These are phyloP conservation scores for Drosophila yooni DNA, from an alignment of 2,888 invertebrate species.

Conservation along the genomic window DNA sequence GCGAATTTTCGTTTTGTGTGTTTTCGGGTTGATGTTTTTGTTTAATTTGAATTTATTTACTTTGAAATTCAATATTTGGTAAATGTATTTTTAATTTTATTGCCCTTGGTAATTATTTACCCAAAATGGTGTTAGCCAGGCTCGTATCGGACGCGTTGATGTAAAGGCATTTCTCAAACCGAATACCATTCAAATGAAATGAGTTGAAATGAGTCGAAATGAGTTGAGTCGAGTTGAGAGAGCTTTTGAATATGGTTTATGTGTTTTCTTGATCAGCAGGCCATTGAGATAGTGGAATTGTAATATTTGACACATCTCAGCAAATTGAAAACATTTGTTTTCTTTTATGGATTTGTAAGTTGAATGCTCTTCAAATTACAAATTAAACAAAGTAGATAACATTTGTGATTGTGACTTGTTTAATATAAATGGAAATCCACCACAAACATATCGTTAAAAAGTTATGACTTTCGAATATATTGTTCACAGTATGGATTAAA, in stretches of 20 bases:
- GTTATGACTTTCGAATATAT: background rate
- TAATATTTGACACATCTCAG: conserved; percentile 30
- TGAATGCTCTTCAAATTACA: background rate
- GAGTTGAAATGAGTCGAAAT: background rate
- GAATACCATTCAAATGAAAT: conserved; percentile 7
- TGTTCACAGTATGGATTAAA: background rate
- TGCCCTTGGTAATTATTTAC: conserved; percentile 61
- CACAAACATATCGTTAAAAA: background rate
- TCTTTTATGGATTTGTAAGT: conserved; percentile 13
- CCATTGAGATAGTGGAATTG: conserved; percentile 9
- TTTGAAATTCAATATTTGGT: conserved; percentile 83
- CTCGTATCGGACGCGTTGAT: conserved; percentile 40
- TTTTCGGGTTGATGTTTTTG: conserved; percentile 36
- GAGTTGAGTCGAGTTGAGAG: background rate
- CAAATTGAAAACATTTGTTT: conserved; percentile 34
- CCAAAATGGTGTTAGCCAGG: conserved; percentile 41
- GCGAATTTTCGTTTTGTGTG: conserved; percentile 65
- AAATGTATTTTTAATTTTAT: conserved; percentile 73
- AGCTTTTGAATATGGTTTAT: conserved; percentile 15
- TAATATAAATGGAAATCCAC: background rate
- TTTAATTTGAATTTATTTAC: conserved; percentile 78
- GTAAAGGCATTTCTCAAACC: conserved; percentile 47
- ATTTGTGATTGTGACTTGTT: background rate
- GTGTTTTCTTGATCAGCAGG: conserved; percentile 12
- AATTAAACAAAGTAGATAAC: background rate